Conservation (phyloP, 2,888 invertebrate genomes). For the Ptilodon capucinus region DNA sequence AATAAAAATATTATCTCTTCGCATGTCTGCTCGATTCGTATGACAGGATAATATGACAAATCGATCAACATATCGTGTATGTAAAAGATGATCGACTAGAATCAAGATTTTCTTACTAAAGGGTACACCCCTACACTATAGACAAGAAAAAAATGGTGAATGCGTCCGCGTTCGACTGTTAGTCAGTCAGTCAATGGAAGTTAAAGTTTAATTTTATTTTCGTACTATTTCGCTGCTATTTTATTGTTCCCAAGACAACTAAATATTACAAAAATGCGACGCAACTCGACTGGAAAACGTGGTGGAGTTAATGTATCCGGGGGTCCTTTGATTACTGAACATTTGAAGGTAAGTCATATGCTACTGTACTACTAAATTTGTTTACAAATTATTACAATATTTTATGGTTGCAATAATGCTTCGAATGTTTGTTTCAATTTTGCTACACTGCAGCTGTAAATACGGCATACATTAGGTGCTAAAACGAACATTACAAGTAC, state of each 20-base stretch:
- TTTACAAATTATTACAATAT: not conserved
- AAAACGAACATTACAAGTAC: too few species aligned
- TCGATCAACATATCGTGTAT: too few species aligned
- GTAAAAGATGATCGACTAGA: too few species aligned
- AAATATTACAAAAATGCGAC: slow-evolving; percentile 19
- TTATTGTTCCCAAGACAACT: not conserved
- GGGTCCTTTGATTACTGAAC: slow-evolving; percentile 45
- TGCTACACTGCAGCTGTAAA: too few species aligned
- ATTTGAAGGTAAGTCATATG: slow-evolving; percentile 34
- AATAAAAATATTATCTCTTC: too few species aligned
- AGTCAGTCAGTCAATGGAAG: too few species aligned
- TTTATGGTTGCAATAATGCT: too few species aligned
- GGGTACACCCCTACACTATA: slow-evolving; percentile 4
- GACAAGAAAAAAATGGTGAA: not conserved
- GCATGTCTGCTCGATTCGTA: too few species aligned
- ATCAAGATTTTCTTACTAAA: too few species aligned
- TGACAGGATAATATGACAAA: too few species aligned
- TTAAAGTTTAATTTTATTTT: not conserved
- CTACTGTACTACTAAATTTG: not conserved
- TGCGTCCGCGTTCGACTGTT: not conserved
- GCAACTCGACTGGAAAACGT: slow-evolving; percentile 13
- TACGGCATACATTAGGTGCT: too few species aligned
- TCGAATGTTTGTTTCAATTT: not conserved
- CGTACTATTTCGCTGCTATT: not conserved
- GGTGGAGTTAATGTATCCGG: slow-evolving; percentile 1